Evolutionary conservation across 2,113 vertebrate species (phyloP), one percentile per base, ranked within the genome.

Genomic region (Acanthochromis polyacanthus): DNA sequence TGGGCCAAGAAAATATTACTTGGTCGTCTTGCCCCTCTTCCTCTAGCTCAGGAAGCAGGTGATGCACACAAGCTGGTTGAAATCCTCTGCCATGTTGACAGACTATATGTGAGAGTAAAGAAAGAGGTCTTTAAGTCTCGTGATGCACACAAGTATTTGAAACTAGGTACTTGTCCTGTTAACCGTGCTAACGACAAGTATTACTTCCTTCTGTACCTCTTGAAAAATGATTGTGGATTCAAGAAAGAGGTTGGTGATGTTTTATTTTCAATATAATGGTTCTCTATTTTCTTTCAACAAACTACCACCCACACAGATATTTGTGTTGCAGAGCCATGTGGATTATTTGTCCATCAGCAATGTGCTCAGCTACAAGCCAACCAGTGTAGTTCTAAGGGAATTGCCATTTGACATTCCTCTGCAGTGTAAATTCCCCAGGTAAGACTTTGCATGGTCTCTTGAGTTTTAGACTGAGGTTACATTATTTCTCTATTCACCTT

Each of bases 401-500:
- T 10, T 80, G 11, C 56, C 88, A 0, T 93, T 94, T 71, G 7
- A 71, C 0, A 38, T 94, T 36, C 25, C 73, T 4, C 0, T 95
- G 52, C 45, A 74, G 15, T 94, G 94, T 58, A 67, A 19, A 22
- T 93, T 75, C 73, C 77, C 81, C 4, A 91, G 91, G 94, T 94
- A 68, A 87, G 53, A 20, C 9, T 28, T 36, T 36, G 2, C 0
- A 0, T 2, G 0, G 25, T 15, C 6, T 22, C 17, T 4, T 36
- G 32, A 36, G 32, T 36, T 36, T 36, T 36, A 36, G 7, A 36
- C 32, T 9, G 32, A 36, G 32, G 32, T 9, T 36, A 36, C 32
- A 36, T 10, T 8, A 36, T 36, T 2, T 9, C 10, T 9, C 32
- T 36, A 9, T 36, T 4, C 2, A 7, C 36, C 20, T 23, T 23